Base-by-base conservation (phyloP, 2,113 vertebrate species). In the Eupsittula cactorum region DNA sequence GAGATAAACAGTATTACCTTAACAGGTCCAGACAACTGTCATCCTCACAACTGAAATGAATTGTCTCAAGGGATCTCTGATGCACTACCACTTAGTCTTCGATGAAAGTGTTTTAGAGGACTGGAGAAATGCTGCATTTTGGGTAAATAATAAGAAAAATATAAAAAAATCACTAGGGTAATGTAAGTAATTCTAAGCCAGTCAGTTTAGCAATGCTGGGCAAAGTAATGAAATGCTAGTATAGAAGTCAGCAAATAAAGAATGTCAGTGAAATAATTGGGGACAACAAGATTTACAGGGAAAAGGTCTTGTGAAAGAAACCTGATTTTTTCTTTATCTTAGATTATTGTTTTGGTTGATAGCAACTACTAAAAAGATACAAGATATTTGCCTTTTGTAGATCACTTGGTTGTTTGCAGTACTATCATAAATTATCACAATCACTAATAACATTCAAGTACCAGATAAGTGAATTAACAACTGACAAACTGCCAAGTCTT, bases 1-100 rank as follows among this genome's bases (percentile, higher is more conserved):
- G 47, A 92, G 74, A 82, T 88, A 96, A 95, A 96, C 79, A 79
- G 86, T 86, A 70, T 74, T 95, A 84, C 86, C 74, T 93, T 94
- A 95, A 68, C 77, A 60, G 64, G 57, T 78, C 79, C 70, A 84
- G 80, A n/a, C 52, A 83, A 83, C 79, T 75, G 68, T 65, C 86
- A 86, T 64, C 76, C 55, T 90, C 82, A 60, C 42, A 75, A 62
- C 35, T 28, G 19, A 47, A 75, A 80, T 55, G 2, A 86, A 71
- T 88, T 78, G 68, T 52, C 35, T 88, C 35, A 64, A 68, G 35
- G 31, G 55, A 86, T 41, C 73, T 92, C 85, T 88, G 57, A 77
- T 44, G 35, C 31, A 15, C 35, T 88, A 47, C 39, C 31, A 67
- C 10, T 79, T 88, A 41, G 44, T 82, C 69, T 53, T 86, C 39